A percentile compares a stretch with the other conserved stretches of the same genome.
Evolutionary conservation across 2,797 vertebrate genomes (phyloP).

Genomic region (Xenops minutus): DNA sequence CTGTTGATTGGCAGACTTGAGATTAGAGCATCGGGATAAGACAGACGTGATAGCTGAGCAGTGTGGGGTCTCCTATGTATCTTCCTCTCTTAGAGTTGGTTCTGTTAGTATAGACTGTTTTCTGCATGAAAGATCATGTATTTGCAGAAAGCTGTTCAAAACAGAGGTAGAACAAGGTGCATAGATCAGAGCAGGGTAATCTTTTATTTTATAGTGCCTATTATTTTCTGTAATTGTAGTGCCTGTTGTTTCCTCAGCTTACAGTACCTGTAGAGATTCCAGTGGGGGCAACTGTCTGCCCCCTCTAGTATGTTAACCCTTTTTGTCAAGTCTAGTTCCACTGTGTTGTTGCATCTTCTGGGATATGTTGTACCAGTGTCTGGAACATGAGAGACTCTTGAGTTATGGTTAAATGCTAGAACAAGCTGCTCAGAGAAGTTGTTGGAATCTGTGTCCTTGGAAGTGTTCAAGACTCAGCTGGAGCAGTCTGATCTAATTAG

Average conservation of each 20-base stretch:
- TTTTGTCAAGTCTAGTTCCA: fast-evolving
- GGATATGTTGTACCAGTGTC: background rate
- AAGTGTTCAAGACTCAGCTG: background rate
- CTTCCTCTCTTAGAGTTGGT: background rate
- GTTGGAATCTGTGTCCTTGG: background rate
- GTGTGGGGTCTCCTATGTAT: background rate
- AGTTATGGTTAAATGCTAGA: background rate
- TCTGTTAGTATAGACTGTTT: background rate
- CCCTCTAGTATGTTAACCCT: background rate
- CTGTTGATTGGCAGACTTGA: background rate
- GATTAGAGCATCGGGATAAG: background rate
- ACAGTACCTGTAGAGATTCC: fast-evolving
- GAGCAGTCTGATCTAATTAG: background rate
- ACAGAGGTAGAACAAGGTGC: background rate
- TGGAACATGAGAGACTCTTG: background rate
- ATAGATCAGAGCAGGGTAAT: background rate
- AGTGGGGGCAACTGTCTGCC: background rate
- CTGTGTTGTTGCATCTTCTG: background rate
- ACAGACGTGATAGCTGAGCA: background rate
- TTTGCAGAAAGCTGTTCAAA: background rate
- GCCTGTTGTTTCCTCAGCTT: background rate
- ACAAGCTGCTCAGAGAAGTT: background rate
- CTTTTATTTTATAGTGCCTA: background rate
- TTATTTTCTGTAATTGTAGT: background rate
- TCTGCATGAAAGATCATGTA: fast-evolving